Evolutionary conservation across 2,888 invertebrate species (phyloP), one percentile per base, ranked within the genome.

Genomic region (Melipona beecheii): DNA sequence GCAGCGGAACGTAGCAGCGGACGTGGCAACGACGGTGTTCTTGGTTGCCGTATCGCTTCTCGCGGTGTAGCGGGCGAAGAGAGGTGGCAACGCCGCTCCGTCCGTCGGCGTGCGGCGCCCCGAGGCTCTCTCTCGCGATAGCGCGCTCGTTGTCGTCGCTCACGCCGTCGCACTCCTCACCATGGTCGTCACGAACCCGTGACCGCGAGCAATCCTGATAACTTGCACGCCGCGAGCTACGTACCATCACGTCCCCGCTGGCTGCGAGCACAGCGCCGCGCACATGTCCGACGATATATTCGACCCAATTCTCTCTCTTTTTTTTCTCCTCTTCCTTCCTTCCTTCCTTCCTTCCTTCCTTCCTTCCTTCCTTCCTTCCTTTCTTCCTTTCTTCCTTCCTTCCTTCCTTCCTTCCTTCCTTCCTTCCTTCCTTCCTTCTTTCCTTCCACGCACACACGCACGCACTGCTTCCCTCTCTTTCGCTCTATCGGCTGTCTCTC

Each of bases 31-130:
- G 90, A 90, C 89, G 89, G 86, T 86, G 82, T 85, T 88, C 90
- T 84, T 66, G 85, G 86, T 83, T 81, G 87, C 87, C 81, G 89
- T 84, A 84, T 77, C 87, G 87, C 66, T 86, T 84, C 83, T 79
- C 83, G 89, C 79, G 84, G 66, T 75, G 86, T 87, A 79, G 81
- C 85, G 85, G 77, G 69, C 76, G 70, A 71, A 66, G 79, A 86
- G 90, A 92, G 87, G 89, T 91, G 92, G 91, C 92, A 91, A 91
- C 91, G 86, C 78, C 83, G 92, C 90, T 81, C 86, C 81, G 87
- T 81, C 80, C 78, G 89, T 87, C 86, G 86, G 81, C 77, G 83
- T 83, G 85, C 89, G 89, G 84, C 86, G 88, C 81, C 89, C 80
- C 85, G 87, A 84, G 81, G 84, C 84, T 86, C 86, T 84, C 84